phyloP scores from a whole-genome alignment of 2,888 invertebrate genomes.

The Eupeodes luniger region DNA sequence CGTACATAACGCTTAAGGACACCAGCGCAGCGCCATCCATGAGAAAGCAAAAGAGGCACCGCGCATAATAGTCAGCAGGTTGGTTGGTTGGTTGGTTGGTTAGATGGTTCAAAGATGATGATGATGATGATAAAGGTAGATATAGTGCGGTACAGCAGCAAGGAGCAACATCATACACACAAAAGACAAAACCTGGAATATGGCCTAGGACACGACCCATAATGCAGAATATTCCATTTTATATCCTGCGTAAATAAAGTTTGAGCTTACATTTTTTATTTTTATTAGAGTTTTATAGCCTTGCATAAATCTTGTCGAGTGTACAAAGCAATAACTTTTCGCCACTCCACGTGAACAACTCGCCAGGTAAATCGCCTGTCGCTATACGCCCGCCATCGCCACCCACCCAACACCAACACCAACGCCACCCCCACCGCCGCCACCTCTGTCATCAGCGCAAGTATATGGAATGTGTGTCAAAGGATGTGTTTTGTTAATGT shows the following conservation, averaged over 20 bases:
- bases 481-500: constrained; percentile 37
- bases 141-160: too few species aligned
- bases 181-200: constrained; percentile 51
- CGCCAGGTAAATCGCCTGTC: constrained; percentile 59
- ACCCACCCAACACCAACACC: too few species aligned
- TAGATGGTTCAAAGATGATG: too few species aligned
- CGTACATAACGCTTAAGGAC: constrained; percentile 63
- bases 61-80: neutral
- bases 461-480: neutral
- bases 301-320: constrained; percentile 78
- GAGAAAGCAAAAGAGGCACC: neutral
- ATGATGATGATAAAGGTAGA: too few species aligned
- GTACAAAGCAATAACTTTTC: constrained; percentile 77
- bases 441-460: neutral
- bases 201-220: constrained; percentile 74
- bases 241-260: constrained; percentile 78
- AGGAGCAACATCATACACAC: neutral
- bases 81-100: too few species aligned
- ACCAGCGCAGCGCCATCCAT: neutral
- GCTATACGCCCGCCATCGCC: neutral
- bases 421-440: neutral
- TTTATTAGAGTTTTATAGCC: constrained; percentile 79
- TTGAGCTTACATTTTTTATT: constrained; percentile 79
- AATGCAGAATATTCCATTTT: constrained; percentile 76
- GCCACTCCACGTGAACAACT: constrained; percentile 75